Base-by-base conservation (phyloP, 2,113 vertebrate species). In the Semicossyphus pulcher region DNA sequence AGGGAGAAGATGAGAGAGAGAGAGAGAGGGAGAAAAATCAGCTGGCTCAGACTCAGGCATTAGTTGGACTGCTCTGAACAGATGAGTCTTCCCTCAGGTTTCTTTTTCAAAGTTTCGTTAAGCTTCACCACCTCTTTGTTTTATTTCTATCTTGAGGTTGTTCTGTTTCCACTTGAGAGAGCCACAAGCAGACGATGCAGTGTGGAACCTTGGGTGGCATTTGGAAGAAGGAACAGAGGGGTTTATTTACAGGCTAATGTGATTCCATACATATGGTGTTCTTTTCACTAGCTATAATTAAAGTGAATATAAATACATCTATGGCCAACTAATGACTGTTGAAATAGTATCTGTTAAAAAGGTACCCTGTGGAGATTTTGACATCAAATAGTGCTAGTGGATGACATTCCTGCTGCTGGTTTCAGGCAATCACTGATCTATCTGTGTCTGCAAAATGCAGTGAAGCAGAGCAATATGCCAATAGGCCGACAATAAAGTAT, bases 91-190 rank as follows among this genome's bases (percentile, higher is more conserved):
- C 54, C n/a, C n/a, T n/a, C n/a, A n/a, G n/a, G n/a, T n/a, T n/a
- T n/a, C n/a, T n/a, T 65, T 56, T 78, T 74, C 58, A 37, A 67
- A 79, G 62, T 72, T 73, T 52, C 23, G 47, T 77, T 44, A 59
- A 64, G 62, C 64, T 63, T 32, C 31, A 47, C 41, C 72, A n/a
- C 32, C 21, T 57, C 60, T 25, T 78, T 76, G 74, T 26, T 81
- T 60, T 65, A 62, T 76, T 47, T n/a, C 10, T 31, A 21, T 80
- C 32, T 60, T 39, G 32, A 23, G 47, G 29, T 52, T 68, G 45
- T 64, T 72, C n/a, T 56, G 4, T 49, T 51, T 67, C 48, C 6
- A 49, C 51, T 48, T 58, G 61, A 72, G 8, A 20, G 47, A 62
- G 10, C 23, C 54, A 58, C 28, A 32, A 64, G 16, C 49, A 57